Conservation (phyloP, 2,797 vertebrate genomes). For the Galagoides demidoff region DNA sequence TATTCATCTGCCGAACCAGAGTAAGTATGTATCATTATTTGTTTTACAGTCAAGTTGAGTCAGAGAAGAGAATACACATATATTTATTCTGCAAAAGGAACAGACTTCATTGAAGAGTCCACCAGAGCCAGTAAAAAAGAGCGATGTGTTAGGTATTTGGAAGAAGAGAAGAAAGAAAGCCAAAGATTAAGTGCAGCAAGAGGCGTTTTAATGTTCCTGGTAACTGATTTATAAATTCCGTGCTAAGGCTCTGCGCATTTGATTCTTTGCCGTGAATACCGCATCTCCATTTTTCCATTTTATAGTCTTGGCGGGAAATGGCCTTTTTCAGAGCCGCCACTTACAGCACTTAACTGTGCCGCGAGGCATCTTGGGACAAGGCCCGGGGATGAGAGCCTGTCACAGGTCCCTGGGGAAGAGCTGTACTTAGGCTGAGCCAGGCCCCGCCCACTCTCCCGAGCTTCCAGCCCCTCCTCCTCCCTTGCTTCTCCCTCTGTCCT, state of each 20-base stretch:
- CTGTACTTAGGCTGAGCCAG: not conserved
- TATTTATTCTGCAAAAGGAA: conserved; percentile 47
- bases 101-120: not conserved
- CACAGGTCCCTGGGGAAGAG: not conserved
- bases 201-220: conserved; percentile 38
- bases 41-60: conserved; percentile 3
- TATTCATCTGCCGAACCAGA: not conserved
- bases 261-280: conserved; percentile 5
- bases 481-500: not conserved
- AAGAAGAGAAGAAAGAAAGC: conserved; percentile 46
- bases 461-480: not conserved
- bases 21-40: not conserved
- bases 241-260: not conserved
- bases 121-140: conserved; percentile 51
- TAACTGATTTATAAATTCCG: conserved; percentile 69
- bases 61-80: not conserved
- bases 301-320: conserved; percentile 68
- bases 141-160: conserved; percentile 8
- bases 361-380: not conserved
- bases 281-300: conserved; percentile 64
- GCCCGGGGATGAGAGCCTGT: not conserved
- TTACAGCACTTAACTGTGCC: conserved; percentile 43
- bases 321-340: conserved; percentile 48
- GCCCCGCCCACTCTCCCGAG: not conserved
- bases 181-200: not conserved